These are phyloP conservation scores for Centropus unirufus DNA, from an alignment of 2,113 vertebrate genomes.

Conservation along the genomic window DNA sequence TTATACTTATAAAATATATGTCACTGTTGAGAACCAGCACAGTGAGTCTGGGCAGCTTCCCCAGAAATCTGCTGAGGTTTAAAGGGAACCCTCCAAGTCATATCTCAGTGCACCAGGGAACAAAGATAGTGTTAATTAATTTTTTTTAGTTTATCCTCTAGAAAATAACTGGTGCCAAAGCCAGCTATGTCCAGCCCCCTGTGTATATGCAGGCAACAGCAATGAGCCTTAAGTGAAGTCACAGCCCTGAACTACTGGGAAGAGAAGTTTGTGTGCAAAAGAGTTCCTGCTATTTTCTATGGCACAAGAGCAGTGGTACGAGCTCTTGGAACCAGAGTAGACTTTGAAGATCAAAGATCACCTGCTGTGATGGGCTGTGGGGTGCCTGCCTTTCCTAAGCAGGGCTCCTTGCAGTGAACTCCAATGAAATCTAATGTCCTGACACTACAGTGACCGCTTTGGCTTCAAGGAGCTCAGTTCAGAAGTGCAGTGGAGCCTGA, in stretches of 20 bases:
- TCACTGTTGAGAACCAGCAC: background rate
- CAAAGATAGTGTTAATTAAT: background rate
- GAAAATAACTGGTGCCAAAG: background rate
- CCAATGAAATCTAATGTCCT: slow-evolving; percentile 8
- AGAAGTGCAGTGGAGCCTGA: slow-evolving; percentile 14
- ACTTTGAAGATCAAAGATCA: slow-evolving; percentile 5
- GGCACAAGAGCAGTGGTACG: background rate
- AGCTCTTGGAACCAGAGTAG: background rate
- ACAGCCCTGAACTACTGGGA: background rate
- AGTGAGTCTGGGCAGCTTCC: background rate
- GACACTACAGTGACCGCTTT: slow-evolving; percentile 1
- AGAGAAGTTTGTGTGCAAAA: background rate
- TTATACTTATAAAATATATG: background rate
- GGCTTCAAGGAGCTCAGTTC: slow-evolving; percentile 6
- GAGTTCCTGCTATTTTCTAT: background rate
- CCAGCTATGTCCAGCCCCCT: background rate
- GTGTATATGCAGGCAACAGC: background rate
- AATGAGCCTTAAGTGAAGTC: background rate
- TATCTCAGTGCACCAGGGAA: background rate
- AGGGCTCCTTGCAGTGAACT: background rate
- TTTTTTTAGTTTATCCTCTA: background rate
- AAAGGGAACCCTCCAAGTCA: background rate
- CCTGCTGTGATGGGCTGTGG: background rate
- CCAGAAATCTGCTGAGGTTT: background rate
- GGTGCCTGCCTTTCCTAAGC: background rate